phyloP scores from a whole-genome alignment of 1,140 invertebrate genomes.

The Scaptomyza graminum region DNA sequence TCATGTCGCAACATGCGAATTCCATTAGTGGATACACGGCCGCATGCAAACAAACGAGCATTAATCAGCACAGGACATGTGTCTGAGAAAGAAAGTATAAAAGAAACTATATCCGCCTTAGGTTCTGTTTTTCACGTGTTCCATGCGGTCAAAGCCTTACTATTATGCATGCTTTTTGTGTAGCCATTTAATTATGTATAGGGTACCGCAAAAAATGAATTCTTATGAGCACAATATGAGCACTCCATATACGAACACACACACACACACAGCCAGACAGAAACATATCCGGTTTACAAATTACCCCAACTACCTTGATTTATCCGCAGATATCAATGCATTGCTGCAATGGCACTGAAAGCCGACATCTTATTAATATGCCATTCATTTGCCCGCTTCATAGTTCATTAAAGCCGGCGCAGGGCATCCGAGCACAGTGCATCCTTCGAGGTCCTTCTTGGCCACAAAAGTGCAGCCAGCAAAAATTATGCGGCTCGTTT shows the following conservation, averaged over 20 bases:
- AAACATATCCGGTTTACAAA: constrained; percentile 58
- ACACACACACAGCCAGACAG: neutral
- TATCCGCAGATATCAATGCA: constrained; percentile 63
- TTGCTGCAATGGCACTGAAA: constrained; percentile 41
- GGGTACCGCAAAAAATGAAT: constrained; percentile 25
- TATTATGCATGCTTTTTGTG: constrained; percentile 76
- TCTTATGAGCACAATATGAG: constrained; percentile 14
- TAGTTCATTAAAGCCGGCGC: constrained; percentile 77
- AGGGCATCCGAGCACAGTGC: constrained; percentile 25
- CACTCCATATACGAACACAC: neutral
- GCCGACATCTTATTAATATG: constrained; percentile 79
- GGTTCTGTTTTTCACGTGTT: constrained; percentile 15
- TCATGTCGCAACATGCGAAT: constrained; percentile 80
- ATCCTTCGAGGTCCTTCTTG: constrained; percentile 62
- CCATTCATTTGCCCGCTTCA: constrained; percentile 78
- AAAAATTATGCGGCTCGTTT: constrained; percentile 81
- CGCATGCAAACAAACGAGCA: constrained; percentile 71
- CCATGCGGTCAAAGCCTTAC: constrained; percentile 45
- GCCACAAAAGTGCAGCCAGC: constrained; percentile 76
- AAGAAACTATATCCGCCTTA: constrained; percentile 18
- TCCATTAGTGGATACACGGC: constrained; percentile 77
- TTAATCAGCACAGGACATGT: constrained; percentile 63
- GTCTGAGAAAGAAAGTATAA: neutral
- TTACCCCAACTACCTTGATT: constrained; percentile 74
- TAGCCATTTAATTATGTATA: constrained; percentile 41